Evolutionary conservation across 1,140 invertebrate genomes (phyloP), one percentile per base, ranked within the genome.

Genomic region (Scaptomyza pallida): DNA sequence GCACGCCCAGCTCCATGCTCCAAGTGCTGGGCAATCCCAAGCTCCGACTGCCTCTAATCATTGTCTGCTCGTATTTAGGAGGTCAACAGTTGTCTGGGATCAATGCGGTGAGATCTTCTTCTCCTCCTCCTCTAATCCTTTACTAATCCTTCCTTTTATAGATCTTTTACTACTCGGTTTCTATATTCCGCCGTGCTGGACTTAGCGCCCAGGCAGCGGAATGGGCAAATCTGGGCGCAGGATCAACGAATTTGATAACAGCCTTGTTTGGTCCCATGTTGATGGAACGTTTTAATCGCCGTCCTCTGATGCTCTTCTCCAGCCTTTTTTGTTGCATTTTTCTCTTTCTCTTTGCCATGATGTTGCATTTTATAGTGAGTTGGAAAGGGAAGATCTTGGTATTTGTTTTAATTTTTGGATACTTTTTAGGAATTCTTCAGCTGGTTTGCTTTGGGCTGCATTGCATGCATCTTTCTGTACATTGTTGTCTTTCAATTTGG

Each of bases 41-140:
- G 4, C 55, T 90, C 15, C 70, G 73, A 0, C 89, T 96, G 15
- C 95, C 96, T 8, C 75, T 97, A 5, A 81, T 96, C 12, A 92
- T 97, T 23, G 94, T 95, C 0, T 94, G 94, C 80, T 89, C 93
- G 16, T 92, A 96, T 89, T 95, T 97, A 91, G 93, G 94, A 19
- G 96, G 96, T 0, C 97, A 98, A 91, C 97, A 98, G 91, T 93
- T 97, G 47, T 95, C 95, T 63, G 97, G 97, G 30, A 97, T 98
- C 37, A 98, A 97, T 92, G 96, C 96, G 59, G 96, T 96, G 41
- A 6, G 73, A 50, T 43, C n/a, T n/a, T n/a, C n/a, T n/a, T n/a
- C n/a, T n/a, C n/a, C n/a, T n/a, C n/a, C n/a, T n/a, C n/a, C n/a
- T n/a, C n/a, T 21, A 1, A 35, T 37, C 10, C 23, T 43, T 30